Conservation (phyloP, 2,888 invertebrate genomes). For the Galerucella calmariensis region DNA sequence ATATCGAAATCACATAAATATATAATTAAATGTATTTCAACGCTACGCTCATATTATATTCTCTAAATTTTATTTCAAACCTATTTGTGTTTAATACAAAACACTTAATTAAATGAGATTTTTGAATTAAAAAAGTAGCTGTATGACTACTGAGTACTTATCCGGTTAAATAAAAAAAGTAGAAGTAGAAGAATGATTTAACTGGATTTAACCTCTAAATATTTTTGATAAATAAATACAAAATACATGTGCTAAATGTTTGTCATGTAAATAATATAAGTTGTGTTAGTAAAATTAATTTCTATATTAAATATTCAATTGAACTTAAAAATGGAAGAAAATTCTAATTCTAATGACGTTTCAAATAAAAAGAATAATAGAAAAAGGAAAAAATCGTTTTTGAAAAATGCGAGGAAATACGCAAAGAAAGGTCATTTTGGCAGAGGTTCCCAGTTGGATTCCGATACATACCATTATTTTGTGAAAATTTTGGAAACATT, state of each 20-base stretch:
- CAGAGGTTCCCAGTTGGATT: slow-evolving; percentile 76
- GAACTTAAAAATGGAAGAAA: slow-evolving; percentile 1
- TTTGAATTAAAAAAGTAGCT: no score
- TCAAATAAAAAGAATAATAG: slow-evolving; percentile 59
- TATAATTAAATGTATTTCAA: neutral
- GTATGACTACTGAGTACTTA: no score
- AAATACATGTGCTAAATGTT: neutral
- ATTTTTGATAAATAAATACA: neutral
- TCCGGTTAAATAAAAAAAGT: neutral
- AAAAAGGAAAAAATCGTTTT: slow-evolving; percentile 74
- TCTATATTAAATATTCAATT: neutral
- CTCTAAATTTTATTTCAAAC: no score
- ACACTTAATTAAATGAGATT: no score
- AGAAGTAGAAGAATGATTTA: neutral
- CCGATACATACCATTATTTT: slow-evolving; percentile 82
- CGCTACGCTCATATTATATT: neutral
- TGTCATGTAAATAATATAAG: neutral
- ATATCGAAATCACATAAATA: neutral
- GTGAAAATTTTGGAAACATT: slow-evolving; percentile 79
- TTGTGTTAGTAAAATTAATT: neutral
- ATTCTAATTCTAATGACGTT: slow-evolving; percentile 32
- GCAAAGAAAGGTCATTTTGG: slow-evolving; percentile 80
- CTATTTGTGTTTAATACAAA: no score
- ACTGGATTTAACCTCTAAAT: neutral
- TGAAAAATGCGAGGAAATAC: slow-evolving; percentile 80